Conservation (phyloP, 2,113 vertebrate species). For the Psephotus haematonotus region DNA sequence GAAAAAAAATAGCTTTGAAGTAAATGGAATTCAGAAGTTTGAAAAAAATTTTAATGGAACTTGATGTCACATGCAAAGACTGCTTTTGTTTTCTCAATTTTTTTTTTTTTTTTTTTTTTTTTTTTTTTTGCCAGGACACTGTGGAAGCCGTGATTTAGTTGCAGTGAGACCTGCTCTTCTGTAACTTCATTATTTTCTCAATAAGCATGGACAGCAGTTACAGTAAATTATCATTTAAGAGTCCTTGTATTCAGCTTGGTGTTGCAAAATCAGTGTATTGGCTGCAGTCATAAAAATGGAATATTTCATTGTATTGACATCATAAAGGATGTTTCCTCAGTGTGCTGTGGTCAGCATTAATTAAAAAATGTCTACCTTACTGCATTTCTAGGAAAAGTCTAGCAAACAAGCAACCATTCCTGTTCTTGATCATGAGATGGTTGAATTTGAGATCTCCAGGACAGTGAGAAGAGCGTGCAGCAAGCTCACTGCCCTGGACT, state of each 20-base stretch:
- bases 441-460: too few relatives aligned
- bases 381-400: neutral
- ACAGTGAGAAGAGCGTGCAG: too few relatives aligned
- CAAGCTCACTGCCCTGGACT: too few relatives aligned
- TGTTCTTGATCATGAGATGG: neutral
- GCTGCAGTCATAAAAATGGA: neutral
- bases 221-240: neutral
- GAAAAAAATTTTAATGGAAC: neutral
- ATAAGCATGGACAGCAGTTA: neutral
- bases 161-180: neutral
- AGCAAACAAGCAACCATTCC: neutral
- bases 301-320: neutral
- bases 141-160: neutral
- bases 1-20: slow-evolving; percentile 3
- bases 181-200: neutral
- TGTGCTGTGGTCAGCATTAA: neutral
- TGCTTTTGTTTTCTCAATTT: neutral
- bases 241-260: neutral
- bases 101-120: neutral
- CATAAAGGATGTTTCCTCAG: neutral
- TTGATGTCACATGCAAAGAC: neutral
- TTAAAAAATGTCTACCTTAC: neutral
- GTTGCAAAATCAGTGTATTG: neutral
- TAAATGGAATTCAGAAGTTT: neutral
- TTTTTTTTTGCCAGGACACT: neutral